phyloP scores from a whole-genome alignment of 2,113 vertebrate genomes.

The Choloepus hoffmanni region DNA sequence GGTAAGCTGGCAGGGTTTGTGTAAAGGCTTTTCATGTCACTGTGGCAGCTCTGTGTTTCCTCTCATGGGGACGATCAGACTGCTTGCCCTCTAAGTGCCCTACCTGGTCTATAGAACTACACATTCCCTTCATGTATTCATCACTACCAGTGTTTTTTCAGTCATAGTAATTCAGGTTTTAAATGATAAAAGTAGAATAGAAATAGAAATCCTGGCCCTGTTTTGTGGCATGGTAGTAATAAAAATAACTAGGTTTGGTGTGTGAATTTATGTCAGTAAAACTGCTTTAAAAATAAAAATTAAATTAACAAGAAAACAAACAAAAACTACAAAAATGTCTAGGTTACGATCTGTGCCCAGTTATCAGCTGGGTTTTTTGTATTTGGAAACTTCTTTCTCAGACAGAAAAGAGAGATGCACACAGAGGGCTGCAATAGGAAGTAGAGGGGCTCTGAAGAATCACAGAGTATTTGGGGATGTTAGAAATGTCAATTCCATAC shows the following conservation, averaged over 20 bases:
- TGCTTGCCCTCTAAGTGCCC: not conserved
- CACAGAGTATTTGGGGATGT: not conserved
- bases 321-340: not conserved
- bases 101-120: not conserved
- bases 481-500: accelerated
- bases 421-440: not conserved
- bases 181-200: not conserved
- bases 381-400: not conserved
- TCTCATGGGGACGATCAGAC: too few relatives aligned
- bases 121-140: not conserved
- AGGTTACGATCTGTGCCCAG: not conserved
- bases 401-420: not conserved
- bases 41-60: too few relatives aligned
- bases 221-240: not conserved
- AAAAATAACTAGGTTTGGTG: not conserved
- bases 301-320: too few relatives aligned
- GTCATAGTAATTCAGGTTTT: not conserved
- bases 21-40: accelerated
- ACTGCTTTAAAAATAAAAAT: too few relatives aligned
- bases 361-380: not conserved
- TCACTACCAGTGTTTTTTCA: not conserved
- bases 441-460: not conserved
- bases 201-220: not conserved
- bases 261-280: too few relatives aligned
- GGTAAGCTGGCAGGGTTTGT: not conserved